These are phyloP conservation scores for Amphibalanus amphitrite DNA, from an alignment of 1,140 invertebrate species.

Conservation along the genomic window DNA sequence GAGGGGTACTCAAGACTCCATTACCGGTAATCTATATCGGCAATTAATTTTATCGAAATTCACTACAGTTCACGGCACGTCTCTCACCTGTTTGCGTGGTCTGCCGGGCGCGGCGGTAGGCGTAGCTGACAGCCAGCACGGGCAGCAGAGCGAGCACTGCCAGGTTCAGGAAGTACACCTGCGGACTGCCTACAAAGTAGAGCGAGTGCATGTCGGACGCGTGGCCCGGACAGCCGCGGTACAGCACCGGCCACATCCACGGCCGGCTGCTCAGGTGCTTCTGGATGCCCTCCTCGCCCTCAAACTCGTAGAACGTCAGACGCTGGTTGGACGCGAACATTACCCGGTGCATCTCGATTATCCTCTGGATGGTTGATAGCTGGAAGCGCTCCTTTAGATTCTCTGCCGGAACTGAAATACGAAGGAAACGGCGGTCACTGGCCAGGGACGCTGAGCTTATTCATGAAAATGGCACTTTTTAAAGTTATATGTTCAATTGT, in stretches of 20 bases:
- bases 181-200: background rate
- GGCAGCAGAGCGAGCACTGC: background rate
- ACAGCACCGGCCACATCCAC: background rate
- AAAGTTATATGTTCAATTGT: too few relatives aligned
- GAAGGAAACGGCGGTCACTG: too few relatives aligned
- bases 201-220: background rate
- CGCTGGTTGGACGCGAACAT: background rate
- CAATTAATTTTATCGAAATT: too few relatives aligned
- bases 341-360: background rate
- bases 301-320: background rate
- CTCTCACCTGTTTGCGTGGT: too few relatives aligned
- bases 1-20: too few relatives aligned
- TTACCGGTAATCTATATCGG: too few relatives aligned
- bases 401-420: too few relatives aligned
- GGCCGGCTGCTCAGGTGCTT: background rate
- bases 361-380: background rate
- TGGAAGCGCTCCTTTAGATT: too few relatives aligned
- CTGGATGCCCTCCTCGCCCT: background rate
- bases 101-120: background rate
- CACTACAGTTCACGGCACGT: too few relatives aligned
- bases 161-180: background rate
- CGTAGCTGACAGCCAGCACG: background rate
- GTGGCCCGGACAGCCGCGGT: background rate
- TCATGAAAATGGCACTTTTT: too few relatives aligned
- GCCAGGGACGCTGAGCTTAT: too few relatives aligned